These are phyloP conservation scores for Tridacna gigas DNA, from an alignment of 2,888 invertebrate species.

Conservation along the genomic window DNA sequence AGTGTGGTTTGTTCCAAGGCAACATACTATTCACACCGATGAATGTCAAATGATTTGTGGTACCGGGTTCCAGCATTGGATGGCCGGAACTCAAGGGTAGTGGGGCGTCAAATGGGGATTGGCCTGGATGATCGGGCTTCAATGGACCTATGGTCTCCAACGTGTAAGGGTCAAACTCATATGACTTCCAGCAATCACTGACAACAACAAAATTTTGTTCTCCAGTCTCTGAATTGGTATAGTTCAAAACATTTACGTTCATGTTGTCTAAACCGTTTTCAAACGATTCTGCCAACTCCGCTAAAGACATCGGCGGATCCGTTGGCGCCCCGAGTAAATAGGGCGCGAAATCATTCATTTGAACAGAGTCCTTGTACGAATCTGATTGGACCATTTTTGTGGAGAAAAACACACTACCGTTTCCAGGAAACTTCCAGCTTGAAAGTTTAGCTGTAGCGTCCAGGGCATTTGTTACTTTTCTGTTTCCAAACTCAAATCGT, in stretches of 20 bases:
- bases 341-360: conserved; percentile 63
- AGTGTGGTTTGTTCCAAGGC: conserved; percentile 63
- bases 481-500: conserved; percentile 61
- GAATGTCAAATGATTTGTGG: conserved; percentile 71
- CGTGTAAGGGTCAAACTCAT: conserved; percentile 63
- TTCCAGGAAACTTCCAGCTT: conserved; percentile 62
- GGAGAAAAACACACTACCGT: conserved; percentile 58
- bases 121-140: conserved; percentile 45
- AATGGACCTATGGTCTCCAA: conserved; percentile 65
- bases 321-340: conserved; percentile 64
- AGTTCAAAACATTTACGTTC: conserved; percentile 70
- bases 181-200: conserved; percentile 69
- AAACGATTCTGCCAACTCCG: conserved; percentile 50
- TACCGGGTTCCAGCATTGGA: conserved; percentile 77
- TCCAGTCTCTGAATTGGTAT: conserved; percentile 13
- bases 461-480: conserved; percentile 67
- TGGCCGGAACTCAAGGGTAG: conserved; percentile 69
- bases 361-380: conserved; percentile 64
- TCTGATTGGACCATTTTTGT: conserved; percentile 65
- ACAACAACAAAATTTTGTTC: conserved; percentile 59
- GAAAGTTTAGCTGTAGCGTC: conserved; percentile 71
- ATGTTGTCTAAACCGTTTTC: conserved; percentile 72
- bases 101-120: conserved; percentile 14
- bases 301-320: conserved; percentile 60
- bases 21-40: conserved; percentile 70